Conservation (phyloP, 2,888 invertebrate species). For the Strigamia crassipes region DNA sequence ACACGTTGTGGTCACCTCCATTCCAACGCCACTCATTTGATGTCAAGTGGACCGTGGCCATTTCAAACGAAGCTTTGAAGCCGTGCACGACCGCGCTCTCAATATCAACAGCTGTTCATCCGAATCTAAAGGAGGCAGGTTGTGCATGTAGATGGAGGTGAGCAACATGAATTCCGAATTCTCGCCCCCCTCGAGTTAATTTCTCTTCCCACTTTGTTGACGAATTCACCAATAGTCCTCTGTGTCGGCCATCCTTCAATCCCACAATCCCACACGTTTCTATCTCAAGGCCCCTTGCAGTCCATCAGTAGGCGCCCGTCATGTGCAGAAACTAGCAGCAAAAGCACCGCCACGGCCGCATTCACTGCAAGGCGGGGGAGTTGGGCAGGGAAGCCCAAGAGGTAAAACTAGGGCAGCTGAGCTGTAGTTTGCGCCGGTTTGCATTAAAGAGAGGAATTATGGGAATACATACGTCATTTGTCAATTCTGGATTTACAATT, state of each 20-base stretch:
- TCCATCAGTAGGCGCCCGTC: slow-evolving; percentile 33
- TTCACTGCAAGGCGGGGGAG: slow-evolving; percentile 21
- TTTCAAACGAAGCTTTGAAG: slow-evolving; percentile 14
- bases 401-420: slow-evolving; percentile 25
- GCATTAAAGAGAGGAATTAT: neutral
- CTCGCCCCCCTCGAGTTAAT: neutral
- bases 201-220: neutral
- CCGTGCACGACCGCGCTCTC: neutral
- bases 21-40: slow-evolving; percentile 27
- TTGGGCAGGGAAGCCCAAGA: slow-evolving; percentile 23
- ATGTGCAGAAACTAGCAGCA: slow-evolving; percentile 31
- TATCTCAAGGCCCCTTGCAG: slow-evolving; percentile 20
- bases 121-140: slow-evolving; percentile 12
- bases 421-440: neutral
- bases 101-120: slow-evolving; percentile 28
- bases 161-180: neutral
- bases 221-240: neutral
- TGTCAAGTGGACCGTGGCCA: slow-evolving; percentile 29
- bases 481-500: neutral
- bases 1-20: slow-evolving; percentile 20
- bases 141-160: slow-evolving; percentile 2
- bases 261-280: slow-evolving; percentile 6
- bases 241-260: slow-evolving; percentile 18
- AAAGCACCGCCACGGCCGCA: slow-evolving; percentile 32
- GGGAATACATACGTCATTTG: slow-evolving; percentile 17